Base-by-base conservation (phyloP, 2,113 vertebrate species). In the Arenaria interpres region DNA sequence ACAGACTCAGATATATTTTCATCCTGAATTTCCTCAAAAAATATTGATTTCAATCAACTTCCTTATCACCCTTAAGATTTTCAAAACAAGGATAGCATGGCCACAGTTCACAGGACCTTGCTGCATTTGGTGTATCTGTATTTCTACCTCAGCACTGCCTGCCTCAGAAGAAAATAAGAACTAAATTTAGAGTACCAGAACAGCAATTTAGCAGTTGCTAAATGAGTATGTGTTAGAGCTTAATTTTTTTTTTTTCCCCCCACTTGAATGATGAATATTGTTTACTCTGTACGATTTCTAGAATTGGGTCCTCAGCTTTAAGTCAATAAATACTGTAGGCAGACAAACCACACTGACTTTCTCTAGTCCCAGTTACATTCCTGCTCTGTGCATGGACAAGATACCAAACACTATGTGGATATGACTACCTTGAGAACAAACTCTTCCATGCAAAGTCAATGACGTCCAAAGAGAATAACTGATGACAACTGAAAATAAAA, bases 21-120 rank as follows among this genome's bases (percentile, higher is more conserved):
- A 78, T n/a, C 51, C 66, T 63, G n/a, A 20, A 88, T 79, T 88
- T 90, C 50, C 14, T 86, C 9, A 76, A 82, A 81, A 81, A 78
- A 63, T 32, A 13, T 35, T 32, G 89, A 37, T 48, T 74, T 85
- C 64, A 4, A 57, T 57, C 21, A 69, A 57, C 33, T 46, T 33
- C 18, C 43, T 85, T 33, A 64, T 30, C 67, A 66, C 33, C 63
- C 80, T 39, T 50, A 33, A 10, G 6, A 69, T 54, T 74, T 81
- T 25, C 69, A 73, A 53, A 86, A 62, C 7, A 79, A 46, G 20
- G 80, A 33, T 14, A 80, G 37, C 35, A 41, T 17, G 33, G 59
- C 23, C 59, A 59, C 33, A 45, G 24, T 39, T 77, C 24, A 63
- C 15, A 35, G 1, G 2, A 48, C 45, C 67, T 78, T 66, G 12